Percentiles rank a stretch among this genome's conserved stretches.
These are phyloP conservation scores for Marcusenius ussheri DNA, from an alignment of 2,113 vertebrate genomes.

Conservation along the genomic window DNA sequence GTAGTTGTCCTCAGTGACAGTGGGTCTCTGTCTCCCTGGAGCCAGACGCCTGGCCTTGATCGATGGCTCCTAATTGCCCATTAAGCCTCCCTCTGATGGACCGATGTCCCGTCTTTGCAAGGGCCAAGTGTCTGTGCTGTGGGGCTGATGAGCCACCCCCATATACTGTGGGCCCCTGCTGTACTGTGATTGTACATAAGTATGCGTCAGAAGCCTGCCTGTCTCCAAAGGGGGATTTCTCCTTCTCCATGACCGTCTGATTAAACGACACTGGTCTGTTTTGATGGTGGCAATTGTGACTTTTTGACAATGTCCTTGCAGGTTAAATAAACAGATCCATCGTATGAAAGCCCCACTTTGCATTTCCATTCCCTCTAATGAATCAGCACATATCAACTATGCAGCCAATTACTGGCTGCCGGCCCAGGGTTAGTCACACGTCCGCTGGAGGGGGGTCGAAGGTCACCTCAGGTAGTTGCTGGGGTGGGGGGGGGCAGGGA, in stretches of 20 bases:
- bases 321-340: not conserved
- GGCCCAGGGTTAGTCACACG: not conserved
- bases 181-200: constrained; percentile 1
- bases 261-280: not conserved
- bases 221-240: not conserved
- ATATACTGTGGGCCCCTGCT: not conserved
- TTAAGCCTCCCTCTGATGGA: constrained; percentile 7
- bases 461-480: not conserved
- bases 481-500: not conserved
- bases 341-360: not conserved
- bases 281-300: not conserved
- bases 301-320: not conserved
- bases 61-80: constrained; percentile 17
- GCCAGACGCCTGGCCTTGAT: not conserved
- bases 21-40: not conserved
- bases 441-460: not conserved
- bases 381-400: not conserved
- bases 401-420: not conserved
- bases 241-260: not conserved
- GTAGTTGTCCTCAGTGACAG: not conserved
- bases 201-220: not conserved
- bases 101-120: not conserved
- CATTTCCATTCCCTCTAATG: not conserved
- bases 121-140: not conserved
- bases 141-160: not conserved